A percentile compares a stretch with the other conserved stretches of the same genome.
These are phyloP conservation scores for Eupsilia transversa DNA, from an alignment of 2,888 invertebrate genomes.

Conservation along the genomic window DNA sequence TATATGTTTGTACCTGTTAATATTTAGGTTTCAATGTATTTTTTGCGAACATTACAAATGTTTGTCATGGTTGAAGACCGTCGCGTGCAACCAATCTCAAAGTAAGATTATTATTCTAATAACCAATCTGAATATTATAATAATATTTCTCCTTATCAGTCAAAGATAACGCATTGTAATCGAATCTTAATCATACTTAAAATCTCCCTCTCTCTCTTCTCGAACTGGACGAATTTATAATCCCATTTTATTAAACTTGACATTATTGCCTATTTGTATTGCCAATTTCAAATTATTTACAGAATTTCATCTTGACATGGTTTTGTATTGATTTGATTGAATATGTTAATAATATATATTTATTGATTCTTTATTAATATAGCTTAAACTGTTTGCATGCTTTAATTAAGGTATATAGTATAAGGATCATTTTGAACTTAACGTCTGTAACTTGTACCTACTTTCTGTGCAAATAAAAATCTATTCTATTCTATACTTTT, in stretches of 20 bases:
- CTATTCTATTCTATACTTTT: background rate
- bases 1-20: background rate
- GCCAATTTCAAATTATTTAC: too few species aligned
- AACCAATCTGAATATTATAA: slow-evolving; percentile 10
- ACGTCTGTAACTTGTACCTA: background rate
- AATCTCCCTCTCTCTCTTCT: too few species aligned
- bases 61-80: background rate
- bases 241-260: too few species aligned
- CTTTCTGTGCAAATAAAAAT: background rate
- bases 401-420: background rate
- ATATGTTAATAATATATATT: too few species aligned
- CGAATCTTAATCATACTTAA: background rate
- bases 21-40: slow-evolving; percentile 24
- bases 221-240: too few species aligned
- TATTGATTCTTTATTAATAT: too few species aligned
- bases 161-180: slow-evolving; percentile 1
- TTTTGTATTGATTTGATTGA: too few species aligned
- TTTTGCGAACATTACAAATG: slow-evolving; percentile 20
- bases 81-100: background rate
- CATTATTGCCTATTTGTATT: too few species aligned
- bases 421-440: background rate
- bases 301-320: too few species aligned
- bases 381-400: too few species aligned
- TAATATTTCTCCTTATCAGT: background rate
- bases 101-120: background rate